A percentile compares a stretch with the other conserved stretches of the same genome.
Conservation (phyloP, 2,888 invertebrate genomes). For the Lochmaea crataegi region DNA sequence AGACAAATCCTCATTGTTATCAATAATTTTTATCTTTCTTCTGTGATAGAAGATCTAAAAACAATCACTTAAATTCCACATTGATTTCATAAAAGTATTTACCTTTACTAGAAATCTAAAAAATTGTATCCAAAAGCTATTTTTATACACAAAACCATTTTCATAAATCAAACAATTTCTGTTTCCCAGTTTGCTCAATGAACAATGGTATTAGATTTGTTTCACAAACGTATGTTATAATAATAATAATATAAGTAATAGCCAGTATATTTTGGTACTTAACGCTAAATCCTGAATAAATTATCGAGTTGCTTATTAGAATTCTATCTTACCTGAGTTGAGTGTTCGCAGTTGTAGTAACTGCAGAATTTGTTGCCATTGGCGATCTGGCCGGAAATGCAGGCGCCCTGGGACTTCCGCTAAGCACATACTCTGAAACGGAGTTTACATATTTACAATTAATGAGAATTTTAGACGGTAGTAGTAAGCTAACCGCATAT, state of each 20-base stretch:
- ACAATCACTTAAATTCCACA: too few species aligned
- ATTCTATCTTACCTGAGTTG: conserved; percentile 67
- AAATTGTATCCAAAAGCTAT: too few species aligned
- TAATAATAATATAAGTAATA: background rate
- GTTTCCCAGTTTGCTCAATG: too few species aligned
- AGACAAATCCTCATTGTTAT: too few species aligned
- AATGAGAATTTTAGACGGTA: conserved; percentile 37
- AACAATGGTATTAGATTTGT: background rate
- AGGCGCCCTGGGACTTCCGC: conserved; percentile 67
- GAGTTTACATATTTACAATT: conserved; percentile 44
- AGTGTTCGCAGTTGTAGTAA: conserved; percentile 45
- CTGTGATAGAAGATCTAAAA: too few species aligned
- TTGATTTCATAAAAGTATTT: too few species aligned
- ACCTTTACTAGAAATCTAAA: too few species aligned
- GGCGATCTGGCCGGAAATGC: conserved; percentile 67
- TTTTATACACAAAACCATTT: too few species aligned
- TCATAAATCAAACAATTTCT: too few species aligned
- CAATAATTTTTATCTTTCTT: too few species aligned
- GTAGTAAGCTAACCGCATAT: conserved; percentile 30
- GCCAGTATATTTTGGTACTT: conserved; percentile 17
- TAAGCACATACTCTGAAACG: conserved; percentile 69
- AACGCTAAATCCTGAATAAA: conserved; percentile 17
- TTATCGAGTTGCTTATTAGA: conserved; percentile 28
- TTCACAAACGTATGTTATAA: background rate
- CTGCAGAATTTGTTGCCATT: conserved; percentile 56